A percentile compares a stretch with the other conserved stretches of the same genome.
These are phyloP conservation scores for Listrodromus nycthemerus DNA, from an alignment of 2,888 invertebrate species.

Conservation along the genomic window DNA sequence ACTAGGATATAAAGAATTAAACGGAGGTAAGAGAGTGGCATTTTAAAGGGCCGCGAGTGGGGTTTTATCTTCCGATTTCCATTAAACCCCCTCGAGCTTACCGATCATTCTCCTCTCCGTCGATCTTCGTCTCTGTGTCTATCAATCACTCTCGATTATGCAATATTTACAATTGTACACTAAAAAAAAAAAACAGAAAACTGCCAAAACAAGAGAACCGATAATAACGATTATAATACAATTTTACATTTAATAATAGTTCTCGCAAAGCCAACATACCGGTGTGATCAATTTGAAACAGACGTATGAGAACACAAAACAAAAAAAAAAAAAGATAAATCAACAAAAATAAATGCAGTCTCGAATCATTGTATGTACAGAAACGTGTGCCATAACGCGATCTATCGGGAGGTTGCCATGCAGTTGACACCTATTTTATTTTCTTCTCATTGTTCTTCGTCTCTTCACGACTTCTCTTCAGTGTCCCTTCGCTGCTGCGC, in stretches of 20 bases:
- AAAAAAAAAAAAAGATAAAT: conserved; percentile 15
- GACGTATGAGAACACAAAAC: too few relatives aligned
- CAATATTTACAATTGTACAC: conserved; percentile 57
- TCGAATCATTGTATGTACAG: conserved; percentile 69
- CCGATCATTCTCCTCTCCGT: conserved; percentile 4
- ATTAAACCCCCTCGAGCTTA: not conserved
- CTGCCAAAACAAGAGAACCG: conserved; percentile 72
- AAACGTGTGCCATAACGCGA: conserved; percentile 72
- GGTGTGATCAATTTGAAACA: conserved; percentile 26
- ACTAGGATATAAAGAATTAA: conserved; percentile 77
- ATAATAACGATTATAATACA: conserved; percentile 64
- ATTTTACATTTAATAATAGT: conserved; percentile 55
- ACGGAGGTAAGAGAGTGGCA: conserved; percentile 11
- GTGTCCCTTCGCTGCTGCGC: conserved; percentile 6
- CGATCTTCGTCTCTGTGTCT: not conserved
- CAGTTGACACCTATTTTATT: conserved; percentile 34
- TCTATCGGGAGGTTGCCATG: conserved; percentile 49
- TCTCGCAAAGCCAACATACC: conserved; percentile 58
- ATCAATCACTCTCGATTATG: conserved; percentile 14
- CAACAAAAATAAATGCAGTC: conserved; percentile 18
- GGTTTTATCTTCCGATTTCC: conserved; percentile 28
- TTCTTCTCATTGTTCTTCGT: not conserved
- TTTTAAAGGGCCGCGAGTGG: conserved; percentile 8
- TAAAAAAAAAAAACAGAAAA: conserved; percentile 64
- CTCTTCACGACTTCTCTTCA: not conserved